Conservation (phyloP, 1,140 invertebrate genomes). For the Aphis gossypii region DNA sequence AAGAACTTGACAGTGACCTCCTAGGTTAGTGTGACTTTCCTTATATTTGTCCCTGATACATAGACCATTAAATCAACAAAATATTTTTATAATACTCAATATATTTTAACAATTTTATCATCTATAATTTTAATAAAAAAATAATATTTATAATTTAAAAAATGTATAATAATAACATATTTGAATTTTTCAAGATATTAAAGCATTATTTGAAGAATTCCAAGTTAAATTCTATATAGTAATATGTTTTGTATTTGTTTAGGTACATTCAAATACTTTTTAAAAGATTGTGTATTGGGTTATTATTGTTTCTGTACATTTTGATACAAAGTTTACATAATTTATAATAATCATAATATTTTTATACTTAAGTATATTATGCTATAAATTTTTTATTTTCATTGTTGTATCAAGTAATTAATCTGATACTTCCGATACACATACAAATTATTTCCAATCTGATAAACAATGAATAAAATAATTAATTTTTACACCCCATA, state of each 20-base stretch:
- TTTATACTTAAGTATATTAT: background rate
- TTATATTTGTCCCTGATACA: conserved; percentile 35
- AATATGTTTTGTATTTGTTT: background rate
- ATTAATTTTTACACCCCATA: background rate
- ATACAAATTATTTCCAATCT: background rate
- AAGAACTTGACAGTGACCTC: conserved; percentile 53
- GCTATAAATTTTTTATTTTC: too few species aligned
- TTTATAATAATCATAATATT: background rate
- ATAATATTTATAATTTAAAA: background rate
- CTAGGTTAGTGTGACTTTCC: conserved; percentile 41
- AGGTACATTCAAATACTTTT: background rate
- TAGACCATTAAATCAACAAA: background rate
- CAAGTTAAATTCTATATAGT: background rate
- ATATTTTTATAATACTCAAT: background rate
- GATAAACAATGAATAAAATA: background rate
- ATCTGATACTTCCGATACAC: background rate
- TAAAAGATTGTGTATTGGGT: background rate
- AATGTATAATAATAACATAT: background rate
- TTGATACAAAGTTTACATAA: background rate
- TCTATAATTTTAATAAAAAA: background rate
- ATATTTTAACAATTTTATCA: background rate
- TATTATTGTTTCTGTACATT: background rate
- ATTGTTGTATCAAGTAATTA: background rate
- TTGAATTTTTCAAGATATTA: background rate
- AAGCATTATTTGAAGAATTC: background rate